Evolutionary conservation across 2,113 vertebrate genomes (phyloP).

Genomic region (Rhineura floridana): DNA sequence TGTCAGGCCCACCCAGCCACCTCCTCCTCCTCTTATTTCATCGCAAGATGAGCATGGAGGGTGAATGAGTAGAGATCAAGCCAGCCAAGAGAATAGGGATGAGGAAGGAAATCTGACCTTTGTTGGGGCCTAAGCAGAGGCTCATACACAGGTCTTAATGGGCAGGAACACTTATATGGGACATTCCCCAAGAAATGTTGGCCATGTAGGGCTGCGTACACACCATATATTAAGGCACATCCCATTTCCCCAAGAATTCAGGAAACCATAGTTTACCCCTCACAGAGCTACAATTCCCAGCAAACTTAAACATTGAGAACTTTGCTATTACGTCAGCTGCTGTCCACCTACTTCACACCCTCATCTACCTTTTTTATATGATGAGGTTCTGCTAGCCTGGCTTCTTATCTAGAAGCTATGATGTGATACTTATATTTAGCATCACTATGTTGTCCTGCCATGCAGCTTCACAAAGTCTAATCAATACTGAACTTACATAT

Average conservation of each 20-base stretch:
- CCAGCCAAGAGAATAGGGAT: background rate
- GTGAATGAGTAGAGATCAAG: background rate
- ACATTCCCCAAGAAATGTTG: background rate
- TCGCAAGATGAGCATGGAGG: background rate
- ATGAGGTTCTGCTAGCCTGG: background rate
- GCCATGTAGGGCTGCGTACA: too few relatives aligned
- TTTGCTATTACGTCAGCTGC: background rate
- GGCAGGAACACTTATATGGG: background rate
- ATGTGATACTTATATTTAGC: background rate
- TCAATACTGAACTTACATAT: conserved; percentile 3
- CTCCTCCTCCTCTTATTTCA: background rate
- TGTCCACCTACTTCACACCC: background rate
- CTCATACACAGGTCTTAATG: background rate
- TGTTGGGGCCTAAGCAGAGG: background rate
- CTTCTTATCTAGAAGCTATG: background rate
- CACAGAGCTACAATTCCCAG: too few relatives aligned
- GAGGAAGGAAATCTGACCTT: background rate
- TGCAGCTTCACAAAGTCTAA: background rate
- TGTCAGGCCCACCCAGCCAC: background rate
- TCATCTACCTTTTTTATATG: background rate
- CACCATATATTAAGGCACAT: too few relatives aligned
- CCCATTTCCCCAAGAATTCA: too few relatives aligned
- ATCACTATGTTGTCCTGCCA: background rate
- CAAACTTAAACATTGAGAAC: too few relatives aligned
- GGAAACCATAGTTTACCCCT: too few relatives aligned